Evolutionary conservation across 2,888 invertebrate species (phyloP), one percentile per base, ranked within the genome.

Genomic region (Drosophila mulleri): DNA sequence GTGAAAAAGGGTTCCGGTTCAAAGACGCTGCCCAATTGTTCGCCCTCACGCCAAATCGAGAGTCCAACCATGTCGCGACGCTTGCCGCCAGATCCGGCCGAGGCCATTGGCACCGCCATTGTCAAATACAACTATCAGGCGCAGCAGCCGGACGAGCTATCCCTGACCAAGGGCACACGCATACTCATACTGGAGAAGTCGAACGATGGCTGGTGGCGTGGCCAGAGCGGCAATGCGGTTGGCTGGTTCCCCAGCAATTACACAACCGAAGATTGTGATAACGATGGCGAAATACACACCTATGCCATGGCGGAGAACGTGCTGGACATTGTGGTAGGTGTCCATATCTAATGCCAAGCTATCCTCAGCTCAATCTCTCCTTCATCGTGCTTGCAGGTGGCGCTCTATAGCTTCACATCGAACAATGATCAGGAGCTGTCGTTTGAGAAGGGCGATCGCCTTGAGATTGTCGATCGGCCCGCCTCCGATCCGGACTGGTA

Each of bases 171-270:
- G 94, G 99, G 98, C 83, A 98, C 98, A 65, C 94, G 97, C 86
- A 98, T 99, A 82, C 95, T 97, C 73, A 99, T 99, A 80, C 94
- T 99, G 79, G 99, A 99, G 94, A 99, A 99, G 94, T 98, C 98
- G 89, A 98, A 98, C 84, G 99, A 99, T 93, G 98, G 98, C 72
- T 99, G 99, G 99, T 99, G 99, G 99, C 95, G 98, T 90, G 99
- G 99, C 58, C 97, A 97, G 93, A 95, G 93, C 92, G 93, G 68
- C 94, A 95, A 91, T 92, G 94, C 82, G 93, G 95, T 84, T 93
- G 95, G 95, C 94, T 89, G 99, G 99, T 99, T 99, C 93, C 99
- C 99, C 12, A 98, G 98, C 59, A 99, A 99, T 94, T 99, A 99
- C 93, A 99, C 99, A 74, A 97, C 97, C 91, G 97, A 97, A 93